Conservation (phyloP, 2,113 vertebrate species). For the Malurus elegans region DNA sequence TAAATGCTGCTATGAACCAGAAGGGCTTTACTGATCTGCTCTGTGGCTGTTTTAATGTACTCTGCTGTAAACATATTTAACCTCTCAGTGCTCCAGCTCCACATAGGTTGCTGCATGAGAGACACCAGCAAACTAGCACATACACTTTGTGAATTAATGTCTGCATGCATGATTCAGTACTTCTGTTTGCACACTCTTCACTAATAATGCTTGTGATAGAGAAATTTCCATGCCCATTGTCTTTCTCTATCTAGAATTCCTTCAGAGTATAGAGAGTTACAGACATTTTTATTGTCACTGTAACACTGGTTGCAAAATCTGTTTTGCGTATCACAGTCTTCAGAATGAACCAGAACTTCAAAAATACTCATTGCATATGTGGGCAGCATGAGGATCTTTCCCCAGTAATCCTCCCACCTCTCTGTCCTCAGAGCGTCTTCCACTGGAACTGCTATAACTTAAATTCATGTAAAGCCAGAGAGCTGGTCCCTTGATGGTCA, state of each 20-base stretch:
- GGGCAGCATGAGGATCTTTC: neutral
- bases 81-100: neutral
- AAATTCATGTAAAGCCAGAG: neutral
- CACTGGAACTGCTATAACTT: neutral
- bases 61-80: neutral
- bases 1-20: neutral
- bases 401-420: neutral
- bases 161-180: neutral
- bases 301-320: neutral
- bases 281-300: neutral
- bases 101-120: neutral
- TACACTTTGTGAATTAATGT: neutral
- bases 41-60: neutral
- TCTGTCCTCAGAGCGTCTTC: neutral
- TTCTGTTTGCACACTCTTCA: neutral
- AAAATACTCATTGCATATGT: neutral
- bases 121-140: neutral
- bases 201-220: neutral
- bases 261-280: neutral
- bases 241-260: neutral
- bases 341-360: neutral
- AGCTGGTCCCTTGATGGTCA: neutral
- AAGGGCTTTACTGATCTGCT: neutral
- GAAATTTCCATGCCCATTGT: neutral
- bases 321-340: neutral